Conservation (phyloP, 2,888 invertebrate genomes). For the Drosophila putrida region DNA sequence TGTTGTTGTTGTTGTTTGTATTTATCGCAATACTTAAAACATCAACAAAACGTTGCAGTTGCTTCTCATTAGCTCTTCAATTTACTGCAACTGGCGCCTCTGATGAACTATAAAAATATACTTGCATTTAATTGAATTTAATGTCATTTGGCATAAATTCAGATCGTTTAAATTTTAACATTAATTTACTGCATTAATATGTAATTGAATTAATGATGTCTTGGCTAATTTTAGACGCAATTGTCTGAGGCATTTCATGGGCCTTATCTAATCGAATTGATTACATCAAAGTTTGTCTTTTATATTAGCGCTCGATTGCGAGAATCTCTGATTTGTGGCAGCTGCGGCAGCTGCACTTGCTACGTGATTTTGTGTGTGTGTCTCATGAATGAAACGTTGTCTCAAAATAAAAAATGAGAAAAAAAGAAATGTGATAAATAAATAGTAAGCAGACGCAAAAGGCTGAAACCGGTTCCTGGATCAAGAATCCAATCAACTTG, state of each 20-base stretch:
- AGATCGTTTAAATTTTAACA: conserved; percentile 26
- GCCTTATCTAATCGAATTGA: conserved; percentile 79
- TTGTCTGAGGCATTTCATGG: conserved; percentile 55
- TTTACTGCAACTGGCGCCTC: conserved; percentile 47
- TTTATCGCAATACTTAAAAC: conserved; percentile 49
- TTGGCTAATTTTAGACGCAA: conserved; percentile 26
- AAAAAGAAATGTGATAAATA: conserved; percentile 75
- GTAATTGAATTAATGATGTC: conserved; percentile 42
- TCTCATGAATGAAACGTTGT: conserved; percentile 64
- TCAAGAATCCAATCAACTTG: conserved; percentile 79
- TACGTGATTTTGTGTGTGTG: not conserved
- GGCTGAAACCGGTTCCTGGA: conserved; percentile 56
- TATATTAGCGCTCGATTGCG: conserved; percentile 68
- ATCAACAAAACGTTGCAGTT: conserved; percentile 62
- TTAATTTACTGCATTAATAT: conserved; percentile 16
- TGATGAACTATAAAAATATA: conserved; percentile 13
- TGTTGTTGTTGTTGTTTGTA: conserved; percentile 25
- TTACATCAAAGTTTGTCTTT: conserved; percentile 72
- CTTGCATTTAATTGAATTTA: conserved; percentile 41
- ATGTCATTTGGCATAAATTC: conserved; percentile 39
- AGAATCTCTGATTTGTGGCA: conserved; percentile 42
- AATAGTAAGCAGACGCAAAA: conserved; percentile 64
- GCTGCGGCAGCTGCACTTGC: conserved; percentile 64
- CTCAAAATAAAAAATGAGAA: conserved; percentile 48
- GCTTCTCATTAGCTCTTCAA: conserved; percentile 49